Base-by-base conservation (phyloP, 2,888 invertebrate species). In the Drosophila yooni region DNA sequence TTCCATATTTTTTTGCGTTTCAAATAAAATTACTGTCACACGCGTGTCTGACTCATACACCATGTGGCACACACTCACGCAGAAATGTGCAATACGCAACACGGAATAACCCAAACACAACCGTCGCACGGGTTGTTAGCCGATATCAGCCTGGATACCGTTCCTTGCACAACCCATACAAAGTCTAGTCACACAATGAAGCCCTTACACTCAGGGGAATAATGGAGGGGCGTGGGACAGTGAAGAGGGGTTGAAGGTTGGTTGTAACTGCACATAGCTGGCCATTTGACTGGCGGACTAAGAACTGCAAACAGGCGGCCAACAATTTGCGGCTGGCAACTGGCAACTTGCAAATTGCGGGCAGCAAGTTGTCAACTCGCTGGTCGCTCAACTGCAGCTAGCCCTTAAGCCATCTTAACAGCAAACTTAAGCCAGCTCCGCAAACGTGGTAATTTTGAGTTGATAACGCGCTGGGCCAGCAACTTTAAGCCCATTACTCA, bases 1-100 rank as follows among this genome's bases (percentile, higher is more conserved):
- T 46, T 52, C 18, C 27, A 18, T 7, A 33, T 56, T 57, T 56
- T 54, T 38, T 54, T 38, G 70, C 2, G 4, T 56, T 48, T 53
- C 7, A 48, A 75, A 79, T 38, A 72, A 60, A 75, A 68, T 58
- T 52, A 43, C 52, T 54, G 56, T 59, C 50, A 53, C 71, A 71
- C 64, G 64, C 79, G 52, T 57, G 52, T 76, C 61, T 70, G 77
- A 81, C 56, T 81, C 77, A 79, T 72, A 56, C 60, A 58, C n/a
- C 63, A 61, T 31, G 43, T 27, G 50, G 3, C 68, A 59, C 57
- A 61, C 51, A 36, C 61, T 25, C 56, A 59, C 59, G 50, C 54
- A 31, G 56, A 51, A 51, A 25, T 52, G 58, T 66, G 66, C 77
- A 72, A 61, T 61, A 54, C 78, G 76, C 36, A 38, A 38, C 51